A percentile compares a stretch with the other conserved stretches of the same genome.
phyloP scores from a whole-genome alignment of 2,113 vertebrate genomes.

The Corydoras sp. region DNA sequence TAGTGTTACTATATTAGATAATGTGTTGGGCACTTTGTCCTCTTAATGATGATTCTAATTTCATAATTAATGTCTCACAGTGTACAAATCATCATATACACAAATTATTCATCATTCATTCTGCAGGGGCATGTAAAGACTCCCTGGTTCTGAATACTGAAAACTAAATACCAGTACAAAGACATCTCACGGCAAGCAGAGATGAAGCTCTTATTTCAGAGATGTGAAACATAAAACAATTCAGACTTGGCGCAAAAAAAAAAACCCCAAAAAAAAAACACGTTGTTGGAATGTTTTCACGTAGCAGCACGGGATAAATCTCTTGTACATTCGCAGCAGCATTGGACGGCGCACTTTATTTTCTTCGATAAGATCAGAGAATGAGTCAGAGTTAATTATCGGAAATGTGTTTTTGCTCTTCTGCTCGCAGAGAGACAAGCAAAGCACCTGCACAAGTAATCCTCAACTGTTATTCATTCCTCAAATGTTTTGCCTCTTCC shows the following conservation, averaged over 20 bases:
- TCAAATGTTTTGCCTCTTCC: conserved; percentile 20
- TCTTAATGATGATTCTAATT: too few relatives aligned
- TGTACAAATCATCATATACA: too few relatives aligned
- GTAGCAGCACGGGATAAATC: conserved; percentile 16
- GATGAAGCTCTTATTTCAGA: too few relatives aligned
- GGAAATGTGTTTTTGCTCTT: conserved; percentile 46
- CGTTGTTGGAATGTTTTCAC: conserved; percentile 9
- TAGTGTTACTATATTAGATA: too few relatives aligned
- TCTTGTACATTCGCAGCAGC: conserved; percentile 12
- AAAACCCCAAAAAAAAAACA: conserved; percentile 27
- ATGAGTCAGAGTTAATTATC: conserved; percentile 57
- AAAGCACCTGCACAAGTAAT: conserved; percentile 44
- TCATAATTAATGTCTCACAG: too few relatives aligned
- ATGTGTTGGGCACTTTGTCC: too few relatives aligned
- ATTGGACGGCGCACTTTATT: background rate
- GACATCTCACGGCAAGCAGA: too few relatives aligned
- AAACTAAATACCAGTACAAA: too few relatives aligned
- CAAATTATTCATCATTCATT: too few relatives aligned
- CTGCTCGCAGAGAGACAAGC: conserved; percentile 34
- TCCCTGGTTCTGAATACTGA: too few relatives aligned
- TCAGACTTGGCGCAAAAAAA: conserved; percentile 50
- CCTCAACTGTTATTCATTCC: conserved; percentile 26
- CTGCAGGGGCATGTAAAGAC: too few relatives aligned
- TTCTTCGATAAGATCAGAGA: conserved; percentile 50
- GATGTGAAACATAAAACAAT: too few relatives aligned